phyloP scores from a whole-genome alignment of 2,797 vertebrate genomes.

The Lycodopsis pacificus region DNA sequence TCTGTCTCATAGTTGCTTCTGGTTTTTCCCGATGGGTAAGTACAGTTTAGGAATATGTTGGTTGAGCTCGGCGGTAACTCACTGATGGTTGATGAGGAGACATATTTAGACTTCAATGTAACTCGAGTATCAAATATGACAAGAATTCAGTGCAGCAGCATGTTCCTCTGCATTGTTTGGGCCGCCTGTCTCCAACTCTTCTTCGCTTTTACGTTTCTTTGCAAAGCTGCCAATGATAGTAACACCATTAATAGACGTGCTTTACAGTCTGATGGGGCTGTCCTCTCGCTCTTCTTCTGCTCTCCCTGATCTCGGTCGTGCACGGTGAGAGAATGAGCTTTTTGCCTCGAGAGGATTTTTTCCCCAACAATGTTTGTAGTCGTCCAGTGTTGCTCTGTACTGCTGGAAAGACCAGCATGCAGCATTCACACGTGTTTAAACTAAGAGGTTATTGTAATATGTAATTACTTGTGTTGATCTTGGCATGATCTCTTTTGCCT shows the following conservation, averaged over 20 bases:
- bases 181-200: conserved; percentile 46
- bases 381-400: conserved; percentile 15
- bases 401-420: conserved; percentile 60
- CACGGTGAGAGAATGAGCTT: conserved; percentile 77
- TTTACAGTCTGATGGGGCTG: conserved; percentile 34
- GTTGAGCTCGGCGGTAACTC: conserved; percentile 7
- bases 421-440: conserved; percentile 33
- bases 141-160: conserved; percentile 46
- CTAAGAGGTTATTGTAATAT: neutral
- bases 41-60: conserved; percentile 28
- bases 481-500: conserved; percentile 40
- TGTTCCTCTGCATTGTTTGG: conserved; percentile 46
- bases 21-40: conserved; percentile 38
- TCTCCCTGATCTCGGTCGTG: conserved; percentile 62
- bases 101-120: neutral
- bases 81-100: neutral
- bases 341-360: conserved; percentile 53
- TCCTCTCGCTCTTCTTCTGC: conserved; percentile 43
- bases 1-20: conserved; percentile 6
- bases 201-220: conserved; percentile 55
- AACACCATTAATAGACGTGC: conserved; percentile 15
- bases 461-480: conserved; percentile 9
- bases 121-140: neutral
- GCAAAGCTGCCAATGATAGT: conserved; percentile 34
- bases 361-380: conserved; percentile 26